Evolutionary conservation across 2,797 vertebrate species (phyloP).

Genomic region (Scolopax rusticola): DNA sequence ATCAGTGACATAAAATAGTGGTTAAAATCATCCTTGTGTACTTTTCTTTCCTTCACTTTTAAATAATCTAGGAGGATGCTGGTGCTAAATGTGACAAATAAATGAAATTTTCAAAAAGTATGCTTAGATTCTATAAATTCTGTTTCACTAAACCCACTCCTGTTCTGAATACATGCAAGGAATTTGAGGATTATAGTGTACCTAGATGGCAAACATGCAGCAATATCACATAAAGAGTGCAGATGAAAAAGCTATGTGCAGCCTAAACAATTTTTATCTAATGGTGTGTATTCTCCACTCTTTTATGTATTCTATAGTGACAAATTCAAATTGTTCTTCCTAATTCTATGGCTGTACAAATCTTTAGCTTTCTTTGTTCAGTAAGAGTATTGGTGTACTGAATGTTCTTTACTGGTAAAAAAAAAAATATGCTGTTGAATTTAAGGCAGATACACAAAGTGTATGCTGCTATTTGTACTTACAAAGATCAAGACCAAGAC

Average conservation of each 20-base stretch:
- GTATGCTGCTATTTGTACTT: background rate
- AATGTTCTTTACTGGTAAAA: background rate
- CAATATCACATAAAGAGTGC: background rate
- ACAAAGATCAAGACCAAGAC: background rate
- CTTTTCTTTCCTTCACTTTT: background rate
- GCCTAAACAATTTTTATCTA: background rate
- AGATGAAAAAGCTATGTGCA: background rate
- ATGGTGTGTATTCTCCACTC: background rate
- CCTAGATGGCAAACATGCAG: background rate
- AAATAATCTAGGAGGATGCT: background rate
- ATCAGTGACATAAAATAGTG: background rate
- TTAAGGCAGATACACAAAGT: background rate
- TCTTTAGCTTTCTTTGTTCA: background rate
- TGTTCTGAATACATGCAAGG: background rate
- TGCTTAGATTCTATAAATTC: background rate
- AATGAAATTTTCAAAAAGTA: background rate
- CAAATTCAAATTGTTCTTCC: background rate
- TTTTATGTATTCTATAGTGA: background rate
- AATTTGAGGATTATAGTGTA: background rate
- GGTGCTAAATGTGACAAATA: background rate
- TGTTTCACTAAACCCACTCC: background rate
- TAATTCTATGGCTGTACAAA: background rate
- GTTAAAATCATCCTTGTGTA: background rate
- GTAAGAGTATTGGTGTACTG: background rate
- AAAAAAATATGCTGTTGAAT: background rate